Conservation (phyloP, 2,797 vertebrate genomes). For the Neosilurus mollespiculum region DNA sequence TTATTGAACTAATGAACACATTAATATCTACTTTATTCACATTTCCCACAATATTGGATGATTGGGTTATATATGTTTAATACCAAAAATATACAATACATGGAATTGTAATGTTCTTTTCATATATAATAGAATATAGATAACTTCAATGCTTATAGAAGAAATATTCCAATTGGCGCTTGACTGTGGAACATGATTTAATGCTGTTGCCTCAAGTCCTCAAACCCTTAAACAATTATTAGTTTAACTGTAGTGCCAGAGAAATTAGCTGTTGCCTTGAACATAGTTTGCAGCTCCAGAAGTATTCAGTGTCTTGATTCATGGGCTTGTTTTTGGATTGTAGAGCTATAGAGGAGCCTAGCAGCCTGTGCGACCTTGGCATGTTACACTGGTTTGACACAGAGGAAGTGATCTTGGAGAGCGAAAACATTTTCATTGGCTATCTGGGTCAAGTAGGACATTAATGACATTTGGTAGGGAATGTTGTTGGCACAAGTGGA, state of each 20-base stretch:
- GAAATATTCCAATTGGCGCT: conserved; percentile 15
- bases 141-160: conserved; percentile 1
- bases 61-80: too few species aligned
- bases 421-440: conserved; percentile 44
- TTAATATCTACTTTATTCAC: too few species aligned
- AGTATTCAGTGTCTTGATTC: conserved; percentile 58
- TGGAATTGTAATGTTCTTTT: neutral
- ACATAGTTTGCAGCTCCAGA: conserved; percentile 54
- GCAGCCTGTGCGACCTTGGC: conserved; percentile 17
- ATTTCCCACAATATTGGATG: too few species aligned
- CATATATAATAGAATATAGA: neutral
- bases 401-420: conserved; percentile 35
- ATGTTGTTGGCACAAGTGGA: conserved; percentile 17
- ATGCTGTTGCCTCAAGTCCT: conserved; percentile 25
- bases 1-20: too few species aligned
- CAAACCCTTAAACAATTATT: conserved; percentile 41
- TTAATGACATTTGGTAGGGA: conserved; percentile 36
- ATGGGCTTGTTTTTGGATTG: conserved; percentile 29
- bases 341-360: conserved; percentile 11
- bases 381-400: conserved; percentile 27
- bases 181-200: conserved; percentile 25
- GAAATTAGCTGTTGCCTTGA: conserved; percentile 56
- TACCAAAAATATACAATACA: neutral
- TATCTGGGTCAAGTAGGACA: conserved; percentile 11
- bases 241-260: conserved; percentile 66